A percentile compares a stretch with the other conserved stretches of the same genome.
Evolutionary conservation across 2,113 vertebrate genomes (phyloP).

Genomic region (rat (Rattus norvegicus)): DNA sequence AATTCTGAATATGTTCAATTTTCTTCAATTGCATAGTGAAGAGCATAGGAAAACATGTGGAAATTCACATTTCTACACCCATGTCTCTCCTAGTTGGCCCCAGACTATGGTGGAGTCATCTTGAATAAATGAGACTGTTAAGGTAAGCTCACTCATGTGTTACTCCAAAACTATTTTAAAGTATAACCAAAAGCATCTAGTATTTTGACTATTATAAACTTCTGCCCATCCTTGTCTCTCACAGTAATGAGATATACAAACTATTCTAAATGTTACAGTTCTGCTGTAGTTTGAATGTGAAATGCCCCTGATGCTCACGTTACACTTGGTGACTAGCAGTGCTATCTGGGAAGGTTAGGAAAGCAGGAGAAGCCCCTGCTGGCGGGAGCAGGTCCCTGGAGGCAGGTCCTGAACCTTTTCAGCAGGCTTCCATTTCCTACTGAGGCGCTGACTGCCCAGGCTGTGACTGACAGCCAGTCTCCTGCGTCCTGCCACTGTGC

Average conservation of each 20-base stretch:
- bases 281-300: no score
- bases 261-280: background rate
- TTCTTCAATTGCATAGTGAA: conserved; percentile 47
- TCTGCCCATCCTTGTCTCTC: background rate
- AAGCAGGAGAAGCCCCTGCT: background rate
- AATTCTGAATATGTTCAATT: conserved; percentile 11
- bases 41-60: background rate
- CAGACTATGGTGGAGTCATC: background rate
- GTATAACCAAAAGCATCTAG: conserved; percentile 31
- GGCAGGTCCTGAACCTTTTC: no score
- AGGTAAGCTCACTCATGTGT: background rate
- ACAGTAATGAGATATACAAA: conserved; percentile 31
- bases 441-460: background rate
- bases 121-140: conserved; percentile 35
- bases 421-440: background rate
- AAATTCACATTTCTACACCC: background rate
- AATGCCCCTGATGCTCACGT: background rate
- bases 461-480: background rate
- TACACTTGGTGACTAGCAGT: background rate
- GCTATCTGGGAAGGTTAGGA: background rate
- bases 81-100: background rate
- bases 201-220: conserved; percentile 18
- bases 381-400: background rate
- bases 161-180: conserved; percentile 27
- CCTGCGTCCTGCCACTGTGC: background rate